Evolutionary conservation across 2,888 invertebrate species (phyloP).

Genomic region (Torymus auratus): DNA sequence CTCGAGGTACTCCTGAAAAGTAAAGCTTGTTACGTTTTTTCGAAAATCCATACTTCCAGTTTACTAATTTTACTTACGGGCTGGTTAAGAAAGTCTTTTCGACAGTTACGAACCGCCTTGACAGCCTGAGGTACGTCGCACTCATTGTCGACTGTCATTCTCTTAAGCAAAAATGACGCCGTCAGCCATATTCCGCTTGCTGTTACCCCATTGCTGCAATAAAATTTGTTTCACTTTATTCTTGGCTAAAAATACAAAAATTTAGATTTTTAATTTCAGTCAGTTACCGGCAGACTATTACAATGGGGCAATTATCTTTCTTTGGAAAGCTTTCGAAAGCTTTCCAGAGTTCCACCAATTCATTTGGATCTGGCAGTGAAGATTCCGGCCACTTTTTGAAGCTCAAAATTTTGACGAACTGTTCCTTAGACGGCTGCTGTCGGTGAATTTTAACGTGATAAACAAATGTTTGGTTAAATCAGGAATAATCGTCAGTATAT

Average conservation of each 20-base stretch:
- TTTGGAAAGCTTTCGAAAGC: conserved; percentile 70
- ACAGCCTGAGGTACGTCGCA: conserved; percentile 78
- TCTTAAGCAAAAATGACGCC: conserved; percentile 76
- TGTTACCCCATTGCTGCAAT: conserved; percentile 77
- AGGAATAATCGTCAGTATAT: too few species aligned
- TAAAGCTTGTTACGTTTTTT: background rate
- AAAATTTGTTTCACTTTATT: background rate
- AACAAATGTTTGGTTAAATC: background rate
- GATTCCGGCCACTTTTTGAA: conserved; percentile 53
- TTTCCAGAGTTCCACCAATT: conserved; percentile 73
- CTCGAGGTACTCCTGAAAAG: conserved; percentile 73
- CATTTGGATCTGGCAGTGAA: conserved; percentile 63
- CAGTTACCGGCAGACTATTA: conserved; percentile 75
- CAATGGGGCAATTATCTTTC: conserved; percentile 67
- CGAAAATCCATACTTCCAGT: too few species aligned
- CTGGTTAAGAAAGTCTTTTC: conserved; percentile 74
- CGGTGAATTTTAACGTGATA: background rate
- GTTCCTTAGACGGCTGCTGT: conserved; percentile 43
- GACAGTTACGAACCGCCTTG: conserved; percentile 75
- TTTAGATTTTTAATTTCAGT: background rate
- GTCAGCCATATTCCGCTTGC: conserved; percentile 77
- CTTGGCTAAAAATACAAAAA: background rate
- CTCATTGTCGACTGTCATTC: conserved; percentile 77
- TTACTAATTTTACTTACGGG: conserved; percentile 65
- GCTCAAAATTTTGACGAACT: conserved; percentile 44